phyloP scores from a whole-genome alignment of 1,140 invertebrate genomes.

The Protaetia brevitarsis region DNA sequence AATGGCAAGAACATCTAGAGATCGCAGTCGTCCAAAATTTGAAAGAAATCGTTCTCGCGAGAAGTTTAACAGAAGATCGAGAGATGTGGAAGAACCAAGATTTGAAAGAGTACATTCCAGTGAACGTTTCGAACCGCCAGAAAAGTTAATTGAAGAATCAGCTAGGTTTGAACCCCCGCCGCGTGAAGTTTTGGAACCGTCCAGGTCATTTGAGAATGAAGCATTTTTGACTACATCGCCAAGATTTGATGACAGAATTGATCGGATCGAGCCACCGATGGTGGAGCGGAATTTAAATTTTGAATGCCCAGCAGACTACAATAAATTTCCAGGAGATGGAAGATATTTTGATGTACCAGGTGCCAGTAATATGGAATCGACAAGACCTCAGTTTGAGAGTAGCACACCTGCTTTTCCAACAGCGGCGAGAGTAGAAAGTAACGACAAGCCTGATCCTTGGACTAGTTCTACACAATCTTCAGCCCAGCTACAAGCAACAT shows the following conservation, averaged over 20 bases:
- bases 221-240: neutral
- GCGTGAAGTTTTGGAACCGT: neutral
- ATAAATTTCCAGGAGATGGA: neutral
- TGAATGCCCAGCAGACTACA: neutral
- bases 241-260: neutral
- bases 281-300: neutral
- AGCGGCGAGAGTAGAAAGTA: neutral
- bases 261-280: neutral
- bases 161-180: neutral
- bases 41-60: neutral
- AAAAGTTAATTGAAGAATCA: neutral
- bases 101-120: neutral
- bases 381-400: neutral
- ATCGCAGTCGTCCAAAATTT: neutral
- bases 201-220: neutral
- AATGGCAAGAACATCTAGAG: neutral
- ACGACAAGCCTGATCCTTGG: constrained; percentile 23
- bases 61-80: constrained; percentile 9
- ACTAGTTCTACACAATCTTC: neutral
- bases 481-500: neutral
- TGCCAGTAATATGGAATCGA: neutral
- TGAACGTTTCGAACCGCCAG: neutral
- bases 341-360: neutral
- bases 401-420: neutral
- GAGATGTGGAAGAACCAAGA: neutral